These are phyloP conservation scores for Sander lucioperca DNA, from an alignment of 2,113 vertebrate species.

Conservation along the genomic window DNA sequence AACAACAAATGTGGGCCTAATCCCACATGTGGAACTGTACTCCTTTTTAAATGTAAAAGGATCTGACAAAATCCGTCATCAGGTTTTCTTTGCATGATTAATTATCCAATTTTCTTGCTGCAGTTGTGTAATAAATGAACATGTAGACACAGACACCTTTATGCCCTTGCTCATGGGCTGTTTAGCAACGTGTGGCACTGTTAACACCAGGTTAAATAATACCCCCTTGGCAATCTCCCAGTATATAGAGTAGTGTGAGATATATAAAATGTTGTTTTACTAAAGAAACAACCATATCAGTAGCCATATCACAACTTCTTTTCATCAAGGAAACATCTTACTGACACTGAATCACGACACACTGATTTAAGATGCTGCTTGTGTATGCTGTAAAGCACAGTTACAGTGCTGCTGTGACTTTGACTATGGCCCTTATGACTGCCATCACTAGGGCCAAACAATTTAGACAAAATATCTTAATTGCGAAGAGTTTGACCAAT, in stretches of 20 bases:
- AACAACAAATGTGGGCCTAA: conserved; percentile 43
- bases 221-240: not conserved
- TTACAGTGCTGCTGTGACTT: too few relatives aligned
- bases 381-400: too few relatives aligned
- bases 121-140: not conserved
- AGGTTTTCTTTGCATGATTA: not conserved
- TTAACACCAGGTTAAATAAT: not conserved
- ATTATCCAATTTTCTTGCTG: not conserved
- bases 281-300: not conserved
- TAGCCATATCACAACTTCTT: too few relatives aligned
- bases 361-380: too few relatives aligned
- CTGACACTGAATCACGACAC: too few relatives aligned
- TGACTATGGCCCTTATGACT: too few relatives aligned
- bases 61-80: not conserved
- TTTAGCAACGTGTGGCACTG: not conserved
- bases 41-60: not conserved
- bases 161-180: not conserved
- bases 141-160: not conserved
- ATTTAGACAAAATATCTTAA: too few relatives aligned
- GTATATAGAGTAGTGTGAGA: not conserved
- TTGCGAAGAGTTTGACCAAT: too few relatives aligned
- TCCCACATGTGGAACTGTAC: conserved; percentile 9
- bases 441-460: too few relatives aligned
- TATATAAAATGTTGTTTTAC: not conserved
- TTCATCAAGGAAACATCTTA: too few relatives aligned